A percentile compares a stretch with the other conserved stretches of the same genome.
Evolutionary conservation across 2,797 vertebrate species (phyloP).

Genomic region (Artibeus lituratus): DNA sequence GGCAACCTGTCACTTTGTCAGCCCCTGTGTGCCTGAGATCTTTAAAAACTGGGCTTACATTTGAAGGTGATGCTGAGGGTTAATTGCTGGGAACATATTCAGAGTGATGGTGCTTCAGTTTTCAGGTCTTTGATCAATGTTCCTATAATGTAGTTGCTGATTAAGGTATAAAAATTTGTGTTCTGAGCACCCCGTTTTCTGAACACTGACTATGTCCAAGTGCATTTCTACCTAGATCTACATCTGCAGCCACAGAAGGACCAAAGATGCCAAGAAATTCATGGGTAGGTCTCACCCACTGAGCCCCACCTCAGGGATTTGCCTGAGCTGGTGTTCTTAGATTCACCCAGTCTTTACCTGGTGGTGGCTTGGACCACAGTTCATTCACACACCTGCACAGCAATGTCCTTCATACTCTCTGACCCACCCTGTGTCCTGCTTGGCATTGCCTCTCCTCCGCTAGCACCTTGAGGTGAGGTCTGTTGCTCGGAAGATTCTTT

Average conservation of each 20-base stretch:
- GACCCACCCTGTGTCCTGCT: not conserved
- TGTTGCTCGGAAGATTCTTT: not conserved
- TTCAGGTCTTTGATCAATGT: not conserved
- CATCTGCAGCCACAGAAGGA: not conserved
- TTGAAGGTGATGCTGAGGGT: not conserved
- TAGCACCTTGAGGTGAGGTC: not conserved
- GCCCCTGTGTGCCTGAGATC: not conserved
- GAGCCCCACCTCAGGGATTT: not conserved
- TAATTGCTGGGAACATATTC: not conserved
- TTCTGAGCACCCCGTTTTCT: not conserved
- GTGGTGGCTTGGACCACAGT: not conserved
- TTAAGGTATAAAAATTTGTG: not conserved
- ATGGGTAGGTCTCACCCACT: fast-evolving
- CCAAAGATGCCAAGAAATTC: not conserved
- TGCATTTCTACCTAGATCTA: not conserved
- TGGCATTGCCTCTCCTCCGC: fast-evolving
- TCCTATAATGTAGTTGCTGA: not conserved
- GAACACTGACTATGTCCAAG: not conserved
- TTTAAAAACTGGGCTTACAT: not conserved
- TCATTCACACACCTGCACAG: not conserved
- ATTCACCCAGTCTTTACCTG: not conserved
- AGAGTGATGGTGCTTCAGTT: not conserved
- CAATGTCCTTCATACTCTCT: not conserved
- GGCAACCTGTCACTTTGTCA: not conserved
- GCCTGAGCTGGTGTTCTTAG: not conserved